phyloP scores from a whole-genome alignment of 2,113 vertebrate genomes.

The Hyla sarda region DNA sequence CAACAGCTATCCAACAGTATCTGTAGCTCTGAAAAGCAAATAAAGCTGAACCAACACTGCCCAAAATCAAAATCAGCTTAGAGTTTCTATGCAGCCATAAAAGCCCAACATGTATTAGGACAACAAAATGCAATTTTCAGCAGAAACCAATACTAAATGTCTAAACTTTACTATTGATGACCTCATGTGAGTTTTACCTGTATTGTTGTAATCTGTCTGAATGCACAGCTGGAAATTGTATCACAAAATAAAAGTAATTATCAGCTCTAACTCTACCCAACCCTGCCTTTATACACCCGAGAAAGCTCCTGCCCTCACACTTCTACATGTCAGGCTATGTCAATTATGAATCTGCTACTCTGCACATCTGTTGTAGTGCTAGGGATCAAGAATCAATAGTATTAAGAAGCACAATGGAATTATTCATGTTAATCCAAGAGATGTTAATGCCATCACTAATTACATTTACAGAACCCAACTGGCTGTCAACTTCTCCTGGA shows the following conservation, averaged over 20 bases:
- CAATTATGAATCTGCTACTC: slow-evolving; percentile 44
- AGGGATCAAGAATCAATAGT: slow-evolving; percentile 42
- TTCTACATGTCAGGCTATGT: slow-evolving; percentile 24
- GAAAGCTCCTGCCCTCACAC: neutral
- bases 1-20: too few species aligned
- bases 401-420: slow-evolving; percentile 44
- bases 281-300: neutral
- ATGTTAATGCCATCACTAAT: slow-evolving; percentile 51
- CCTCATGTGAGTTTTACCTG: neutral
- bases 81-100: neutral
- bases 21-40: too few species aligned
- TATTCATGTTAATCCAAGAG: slow-evolving; percentile 52
- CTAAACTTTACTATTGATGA: slow-evolving; percentile 6
- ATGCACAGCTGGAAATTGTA: slow-evolving; percentile 27
- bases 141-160: neutral
- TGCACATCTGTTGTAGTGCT: slow-evolving; percentile 37
- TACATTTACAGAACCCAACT: slow-evolving; percentile 44
- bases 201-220: neutral
- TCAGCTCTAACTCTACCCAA: neutral
- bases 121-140: neutral
- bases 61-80: neutral
- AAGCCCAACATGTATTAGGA: neutral
- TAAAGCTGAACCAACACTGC: too few species aligned
- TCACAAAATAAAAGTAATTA: slow-evolving; percentile 38
- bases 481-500: neutral